A percentile compares a stretch with the other conserved stretches of the same genome.
Evolutionary conservation across 2,797 vertebrate species (phyloP).

Genomic region (Sebastes matsubarae): DNA sequence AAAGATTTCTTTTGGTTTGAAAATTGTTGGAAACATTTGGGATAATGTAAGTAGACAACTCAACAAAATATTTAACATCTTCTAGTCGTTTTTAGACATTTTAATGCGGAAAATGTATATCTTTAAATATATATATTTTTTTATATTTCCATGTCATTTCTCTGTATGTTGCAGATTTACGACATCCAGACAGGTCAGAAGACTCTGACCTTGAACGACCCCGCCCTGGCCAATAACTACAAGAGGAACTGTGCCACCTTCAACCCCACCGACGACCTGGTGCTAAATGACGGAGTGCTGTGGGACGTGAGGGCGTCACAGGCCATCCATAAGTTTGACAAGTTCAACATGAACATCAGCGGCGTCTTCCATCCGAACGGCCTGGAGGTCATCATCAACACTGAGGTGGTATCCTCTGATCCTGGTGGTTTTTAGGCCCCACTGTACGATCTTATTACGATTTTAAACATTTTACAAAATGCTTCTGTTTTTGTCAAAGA

Average conservation of each 20-base stretch:
- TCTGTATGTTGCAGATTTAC: slow-evolving; percentile 87
- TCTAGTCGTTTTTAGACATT: not conserved
- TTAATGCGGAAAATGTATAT: not conserved
- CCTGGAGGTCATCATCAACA: slow-evolving; percentile 96
- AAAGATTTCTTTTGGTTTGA: rapidly evolving
- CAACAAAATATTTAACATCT: not conserved
- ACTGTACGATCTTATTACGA: too few species aligned
- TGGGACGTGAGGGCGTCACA: slow-evolving; percentile 94
- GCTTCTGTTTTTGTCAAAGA: not conserved
- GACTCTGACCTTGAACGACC: slow-evolving; percentile 93
- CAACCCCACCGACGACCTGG: slow-evolving; percentile 95
- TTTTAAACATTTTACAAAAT: too few species aligned
- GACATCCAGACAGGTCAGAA: slow-evolving; percentile 98
- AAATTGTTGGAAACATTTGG: too few species aligned
- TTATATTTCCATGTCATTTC: not conserved
- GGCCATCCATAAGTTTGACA: slow-evolving; percentile 98
- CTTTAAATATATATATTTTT: not conserved
- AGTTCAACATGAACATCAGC: slow-evolving; percentile 99
- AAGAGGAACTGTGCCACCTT: slow-evolving; percentile 98
- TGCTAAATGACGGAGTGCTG: slow-evolving; percentile 96
- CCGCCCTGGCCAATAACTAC: slow-evolving; percentile 96
- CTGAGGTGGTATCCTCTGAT: slow-evolving; percentile 94
- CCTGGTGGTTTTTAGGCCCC: not conserved
- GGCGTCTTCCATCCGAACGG: slow-evolving; percentile 97
- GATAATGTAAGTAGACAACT: not conserved